Evolutionary conservation across 2,797 vertebrate genomes (phyloP), one percentile per base, ranked within the genome.

Genomic region (Siniperca scherzeri): DNA sequence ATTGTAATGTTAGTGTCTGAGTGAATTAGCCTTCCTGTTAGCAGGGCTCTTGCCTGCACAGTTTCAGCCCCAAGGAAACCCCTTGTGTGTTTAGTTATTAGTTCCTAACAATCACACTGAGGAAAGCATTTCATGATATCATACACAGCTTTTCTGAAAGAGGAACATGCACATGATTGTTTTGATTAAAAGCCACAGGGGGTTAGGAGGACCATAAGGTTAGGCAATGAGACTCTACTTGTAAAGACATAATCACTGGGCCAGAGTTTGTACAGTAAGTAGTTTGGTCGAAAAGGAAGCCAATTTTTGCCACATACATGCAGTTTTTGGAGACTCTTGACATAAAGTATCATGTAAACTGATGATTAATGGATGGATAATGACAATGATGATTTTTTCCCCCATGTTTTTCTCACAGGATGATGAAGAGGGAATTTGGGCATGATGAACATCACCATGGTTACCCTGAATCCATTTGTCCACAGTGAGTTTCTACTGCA

Each of bases 361-460:
- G 11, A 71, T 69, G 42, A 21, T 36, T 65, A 59, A 38, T 79
- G 21, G 11, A 70, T 48, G 22, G 19, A 68, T 69, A 61, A 36
- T 76, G 33, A 80, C 48, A 0, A 14, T 78, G 13, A 10, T 80
- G 19, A 66, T 21, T 53, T 76, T 46, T 80, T 74, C 55, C 22
- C 6, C 25, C 5, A 17, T 89, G 12, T 84, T 89, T 82, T 57
- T 70, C 57, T 90, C 79, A 30, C 95, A 99, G 98, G 98, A 99
- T 94, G 98, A 99, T 89, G 98, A 99, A 95, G 98, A 99, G 90
- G 98, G 98, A 87, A 99, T 99, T 94, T 99, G 98, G 98, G 98
- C 98, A 85, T 99, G 97, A 97, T 59, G 62, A 60, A 88, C 82
- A 36, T 90, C 94, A 90, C 93, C 95, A 71, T 91, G 95, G 85